A percentile compares a stretch with the other conserved stretches of the same genome.
These are phyloP conservation scores for Drosophila kokeensis DNA, from an alignment of 2,888 invertebrate species.

Conservation along the genomic window DNA sequence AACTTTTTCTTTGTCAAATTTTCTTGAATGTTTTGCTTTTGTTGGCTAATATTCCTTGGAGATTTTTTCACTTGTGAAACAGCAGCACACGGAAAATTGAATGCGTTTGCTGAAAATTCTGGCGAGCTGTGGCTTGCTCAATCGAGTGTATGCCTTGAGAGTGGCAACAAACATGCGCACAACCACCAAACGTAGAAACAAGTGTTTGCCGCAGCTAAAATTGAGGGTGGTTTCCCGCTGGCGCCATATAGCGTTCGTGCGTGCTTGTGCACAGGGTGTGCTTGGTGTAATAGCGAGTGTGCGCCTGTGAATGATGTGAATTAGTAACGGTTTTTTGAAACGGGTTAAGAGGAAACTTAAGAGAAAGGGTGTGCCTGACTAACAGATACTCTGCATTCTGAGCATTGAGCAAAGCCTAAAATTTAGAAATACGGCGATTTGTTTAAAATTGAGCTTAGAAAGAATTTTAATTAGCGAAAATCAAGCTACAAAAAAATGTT, in stretches of 20 bases:
- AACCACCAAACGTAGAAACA: constrained; percentile 48
- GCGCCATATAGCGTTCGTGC: constrained; percentile 50
- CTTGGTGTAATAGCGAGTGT: constrained; percentile 11
- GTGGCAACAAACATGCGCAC: constrained; percentile 60
- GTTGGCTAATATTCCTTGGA: constrained; percentile 12
- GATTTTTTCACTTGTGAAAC: constrained; percentile 61
- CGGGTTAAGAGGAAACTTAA: fast-evolving
- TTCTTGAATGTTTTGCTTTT: constrained; percentile 15
- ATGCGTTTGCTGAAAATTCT: constrained; percentile 69
- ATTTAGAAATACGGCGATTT: background rate
- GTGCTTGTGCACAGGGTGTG: background rate
- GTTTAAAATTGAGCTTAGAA: background rate
- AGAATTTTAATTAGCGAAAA: background rate
- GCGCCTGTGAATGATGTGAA: background rate
- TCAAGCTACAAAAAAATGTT: no score
- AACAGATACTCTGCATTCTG: constrained; percentile 2
- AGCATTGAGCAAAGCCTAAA: background rate
- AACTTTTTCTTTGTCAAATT: background rate
- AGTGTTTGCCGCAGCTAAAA: constrained; percentile 38
- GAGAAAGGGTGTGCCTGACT: background rate
- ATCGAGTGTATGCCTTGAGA: constrained; percentile 48
- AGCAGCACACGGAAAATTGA: constrained; percentile 72
- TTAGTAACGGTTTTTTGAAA: constrained; percentile 5
- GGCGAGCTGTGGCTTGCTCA: constrained; percentile 25
- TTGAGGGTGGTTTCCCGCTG: constrained; percentile 51